Conservation (phyloP, 64 coral and sea anemone genomes). For the Pachyseris speciosa region DNA sequence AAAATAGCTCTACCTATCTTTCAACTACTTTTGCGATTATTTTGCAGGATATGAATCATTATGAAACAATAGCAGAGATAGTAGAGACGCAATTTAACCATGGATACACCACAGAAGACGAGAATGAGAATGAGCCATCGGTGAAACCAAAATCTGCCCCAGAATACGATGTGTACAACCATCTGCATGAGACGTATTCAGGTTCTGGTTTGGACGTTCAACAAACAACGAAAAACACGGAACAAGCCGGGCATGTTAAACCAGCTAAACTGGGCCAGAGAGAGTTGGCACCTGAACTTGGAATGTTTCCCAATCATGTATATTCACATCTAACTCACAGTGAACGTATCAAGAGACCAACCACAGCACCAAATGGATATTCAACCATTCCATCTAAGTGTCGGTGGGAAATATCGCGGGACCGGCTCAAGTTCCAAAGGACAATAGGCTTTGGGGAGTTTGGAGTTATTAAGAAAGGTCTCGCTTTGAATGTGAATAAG, state of each 20-base stretch:
- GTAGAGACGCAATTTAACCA: neutral
- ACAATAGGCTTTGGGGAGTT: constrained; percentile 1
- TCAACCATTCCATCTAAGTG: neutral
- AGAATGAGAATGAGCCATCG: neutral
- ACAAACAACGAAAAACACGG: neutral
- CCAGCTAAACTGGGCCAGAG: neutral
- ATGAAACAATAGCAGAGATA: constrained; percentile 30
- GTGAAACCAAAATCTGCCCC: neutral
- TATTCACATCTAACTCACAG: constrained; percentile 3
- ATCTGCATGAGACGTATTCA: neutral
- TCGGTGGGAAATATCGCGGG: constrained; percentile 6
- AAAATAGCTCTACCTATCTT: neutral
- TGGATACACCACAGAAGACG: neutral
- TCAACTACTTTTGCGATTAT: neutral
- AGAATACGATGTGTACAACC: neutral
- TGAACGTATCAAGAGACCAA: neutral
- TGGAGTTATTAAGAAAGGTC: constrained; percentile 19
- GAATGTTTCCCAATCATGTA: neutral
- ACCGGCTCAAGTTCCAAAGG: neutral
- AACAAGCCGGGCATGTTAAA: neutral
- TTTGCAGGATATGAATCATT: neutral
- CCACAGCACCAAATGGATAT: neutral
- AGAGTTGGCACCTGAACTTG: neutral
- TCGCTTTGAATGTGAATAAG: neutral
- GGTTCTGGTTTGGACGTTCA: neutral